Evolutionary conservation across 2,113 vertebrate species (phyloP).

Genomic region (Campylomormyrus numenius): DNA sequence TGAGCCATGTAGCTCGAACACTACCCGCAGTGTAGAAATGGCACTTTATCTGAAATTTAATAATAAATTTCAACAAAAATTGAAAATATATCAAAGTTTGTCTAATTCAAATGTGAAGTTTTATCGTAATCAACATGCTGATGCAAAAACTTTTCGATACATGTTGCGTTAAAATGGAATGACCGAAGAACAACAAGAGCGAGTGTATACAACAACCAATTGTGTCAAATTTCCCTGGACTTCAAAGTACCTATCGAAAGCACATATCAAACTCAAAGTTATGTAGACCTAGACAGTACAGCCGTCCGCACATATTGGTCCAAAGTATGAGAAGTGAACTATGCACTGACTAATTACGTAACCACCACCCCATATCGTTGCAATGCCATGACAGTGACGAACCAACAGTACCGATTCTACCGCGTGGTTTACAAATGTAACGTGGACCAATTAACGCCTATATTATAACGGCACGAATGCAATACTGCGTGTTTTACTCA

Average conservation of each 20-base stretch:
- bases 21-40: no score
- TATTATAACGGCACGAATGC: background rate
- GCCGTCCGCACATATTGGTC: background rate
- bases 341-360: background rate
- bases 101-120: background rate
- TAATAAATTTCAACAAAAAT: no score
- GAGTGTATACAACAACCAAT: background rate
- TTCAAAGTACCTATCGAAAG: background rate
- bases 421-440: background rate
- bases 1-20: background rate
- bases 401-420: background rate
- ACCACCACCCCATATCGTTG: background rate
- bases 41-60: no score
- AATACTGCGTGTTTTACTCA: background rate
- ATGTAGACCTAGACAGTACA: background rate
- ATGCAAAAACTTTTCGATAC: background rate
- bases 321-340: background rate
- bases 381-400: background rate
- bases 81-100: background rate
- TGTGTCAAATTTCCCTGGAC: background rate
- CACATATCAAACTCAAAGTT: background rate
- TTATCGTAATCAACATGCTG: no score
- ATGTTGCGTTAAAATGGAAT: background rate
- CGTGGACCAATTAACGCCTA: background rate
- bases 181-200: background rate